These are phyloP conservation scores for Meliscaeva auricollis DNA, from an alignment of 2,888 invertebrate genomes.

Conservation along the genomic window DNA sequence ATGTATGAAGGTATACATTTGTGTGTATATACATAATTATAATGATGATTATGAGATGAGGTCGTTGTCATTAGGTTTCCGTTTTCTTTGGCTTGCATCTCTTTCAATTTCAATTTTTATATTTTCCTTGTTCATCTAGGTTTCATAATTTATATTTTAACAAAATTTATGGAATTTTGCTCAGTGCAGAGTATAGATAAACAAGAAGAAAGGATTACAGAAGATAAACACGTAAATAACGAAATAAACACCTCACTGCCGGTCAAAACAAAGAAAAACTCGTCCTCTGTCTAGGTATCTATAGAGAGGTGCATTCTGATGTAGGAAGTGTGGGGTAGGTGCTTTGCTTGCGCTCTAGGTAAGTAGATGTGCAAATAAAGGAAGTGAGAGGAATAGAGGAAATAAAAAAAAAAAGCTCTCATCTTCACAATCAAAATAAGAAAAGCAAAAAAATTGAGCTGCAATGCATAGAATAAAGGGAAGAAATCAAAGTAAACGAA, in stretches of 20 bases:
- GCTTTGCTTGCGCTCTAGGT: background rate
- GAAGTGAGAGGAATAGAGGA: conserved; percentile 9
- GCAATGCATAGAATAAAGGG: conserved; percentile 10
- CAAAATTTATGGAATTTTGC: conserved; percentile 44
- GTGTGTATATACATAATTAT: conserved; percentile 4
- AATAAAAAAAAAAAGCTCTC: background rate
- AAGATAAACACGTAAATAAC: conserved; percentile 38
- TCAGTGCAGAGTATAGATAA: too few species aligned
- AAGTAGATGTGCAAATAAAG: background rate
- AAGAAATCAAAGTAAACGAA: conserved; percentile 63
- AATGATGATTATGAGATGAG: conserved; percentile 70
- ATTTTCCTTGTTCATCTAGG: conserved; percentile 3
- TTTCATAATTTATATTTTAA: conserved; percentile 26
- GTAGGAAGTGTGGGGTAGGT: background rate
- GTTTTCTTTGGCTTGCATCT: conserved; percentile 43
- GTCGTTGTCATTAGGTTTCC: conserved; percentile 73
- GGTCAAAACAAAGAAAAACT: conserved; percentile 45
- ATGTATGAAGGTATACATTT: background rate
- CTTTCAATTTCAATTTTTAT: conserved; percentile 17
- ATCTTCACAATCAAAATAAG: conserved; percentile 20
- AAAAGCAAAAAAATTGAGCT: conserved; percentile 11
- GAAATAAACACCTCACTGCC: conserved; percentile 54
- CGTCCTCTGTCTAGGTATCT: background rate
- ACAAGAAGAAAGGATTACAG: conserved; percentile 27
- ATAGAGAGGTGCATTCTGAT: background rate